phyloP scores from a whole-genome alignment of 2,797 vertebrate species.

The Scyliorhinus canicula region DNA sequence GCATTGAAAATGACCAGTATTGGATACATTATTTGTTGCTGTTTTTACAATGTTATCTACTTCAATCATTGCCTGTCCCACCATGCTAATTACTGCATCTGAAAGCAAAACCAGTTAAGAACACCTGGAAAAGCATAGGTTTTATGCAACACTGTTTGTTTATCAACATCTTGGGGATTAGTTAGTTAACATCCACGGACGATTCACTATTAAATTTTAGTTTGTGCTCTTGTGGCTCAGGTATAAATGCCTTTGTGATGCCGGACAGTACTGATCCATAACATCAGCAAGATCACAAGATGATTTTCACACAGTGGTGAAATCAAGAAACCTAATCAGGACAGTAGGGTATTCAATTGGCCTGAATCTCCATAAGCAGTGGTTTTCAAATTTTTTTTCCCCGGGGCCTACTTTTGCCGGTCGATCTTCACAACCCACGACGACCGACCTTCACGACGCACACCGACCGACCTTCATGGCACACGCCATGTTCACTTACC shows the following conservation, averaged over 20 bases:
- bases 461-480: too few species aligned
- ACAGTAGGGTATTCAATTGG: too few species aligned
- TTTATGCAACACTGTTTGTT: neutral
- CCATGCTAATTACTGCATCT: neutral
- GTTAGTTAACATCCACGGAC: neutral
- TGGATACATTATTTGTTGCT: neutral
- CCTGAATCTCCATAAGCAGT: neutral
- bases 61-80: neutral
- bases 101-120: neutral
- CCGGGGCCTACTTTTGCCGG: too few species aligned
- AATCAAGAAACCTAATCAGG: neutral
- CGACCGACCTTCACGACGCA: too few species aligned
- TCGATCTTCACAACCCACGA: too few species aligned
- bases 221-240: neutral
- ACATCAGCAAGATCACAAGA: neutral
- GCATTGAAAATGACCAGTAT: neutral
- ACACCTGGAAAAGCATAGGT: too few species aligned
- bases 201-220: neutral
- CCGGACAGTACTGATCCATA: neutral
- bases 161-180: neutral
- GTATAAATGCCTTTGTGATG: neutral
- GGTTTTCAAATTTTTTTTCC: too few species aligned
- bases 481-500: too few species aligned
- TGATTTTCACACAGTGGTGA: neutral
- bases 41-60: neutral